Evolutionary conservation across 2,113 vertebrate genomes (phyloP).

Genomic region (Petrocephalus zakoni): DNA sequence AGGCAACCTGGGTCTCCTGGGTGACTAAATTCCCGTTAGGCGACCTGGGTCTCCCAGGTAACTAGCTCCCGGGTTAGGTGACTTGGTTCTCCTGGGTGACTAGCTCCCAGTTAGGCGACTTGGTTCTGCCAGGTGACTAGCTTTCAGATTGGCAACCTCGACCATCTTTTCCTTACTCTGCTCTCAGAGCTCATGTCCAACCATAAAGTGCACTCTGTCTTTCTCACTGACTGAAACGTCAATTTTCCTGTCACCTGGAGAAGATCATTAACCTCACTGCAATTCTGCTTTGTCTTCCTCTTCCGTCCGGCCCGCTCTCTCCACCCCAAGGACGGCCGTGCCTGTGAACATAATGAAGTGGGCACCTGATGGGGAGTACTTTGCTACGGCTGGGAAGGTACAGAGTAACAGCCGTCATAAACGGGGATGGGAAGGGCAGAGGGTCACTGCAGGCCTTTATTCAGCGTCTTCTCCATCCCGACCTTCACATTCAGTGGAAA

Average conservation of each 20-base stretch:
- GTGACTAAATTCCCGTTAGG: no score
- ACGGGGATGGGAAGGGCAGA: background rate
- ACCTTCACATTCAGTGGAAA: background rate
- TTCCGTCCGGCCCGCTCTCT: background rate
- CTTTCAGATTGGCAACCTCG: background rate
- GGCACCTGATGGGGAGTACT: constrained; percentile 97
- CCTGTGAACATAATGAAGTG: constrained; percentile 89
- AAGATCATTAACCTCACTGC: constrained; percentile 18
- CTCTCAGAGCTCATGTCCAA: background rate
- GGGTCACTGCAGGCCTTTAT: background rate
- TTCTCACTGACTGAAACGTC: background rate
- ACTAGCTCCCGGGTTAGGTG: no score
- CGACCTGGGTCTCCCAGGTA: background rate
- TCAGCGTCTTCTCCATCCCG: no score
- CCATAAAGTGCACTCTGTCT: background rate
- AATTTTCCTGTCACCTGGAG: background rate
- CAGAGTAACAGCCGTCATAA: background rate
- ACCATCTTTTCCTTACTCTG: background rate
- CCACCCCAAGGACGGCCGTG: constrained; percentile 75
- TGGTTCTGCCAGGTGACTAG: background rate
- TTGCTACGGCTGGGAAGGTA: constrained; percentile 95
- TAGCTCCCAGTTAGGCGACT: background rate
- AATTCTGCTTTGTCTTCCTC: constrained; percentile 26
- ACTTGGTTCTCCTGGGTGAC: background rate
- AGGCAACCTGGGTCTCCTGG: background rate